Evolutionary conservation across 2,888 invertebrate genomes (phyloP), one percentile per base, ranked within the genome.

Genomic region (Synanthedon andrenaeformis): DNA sequence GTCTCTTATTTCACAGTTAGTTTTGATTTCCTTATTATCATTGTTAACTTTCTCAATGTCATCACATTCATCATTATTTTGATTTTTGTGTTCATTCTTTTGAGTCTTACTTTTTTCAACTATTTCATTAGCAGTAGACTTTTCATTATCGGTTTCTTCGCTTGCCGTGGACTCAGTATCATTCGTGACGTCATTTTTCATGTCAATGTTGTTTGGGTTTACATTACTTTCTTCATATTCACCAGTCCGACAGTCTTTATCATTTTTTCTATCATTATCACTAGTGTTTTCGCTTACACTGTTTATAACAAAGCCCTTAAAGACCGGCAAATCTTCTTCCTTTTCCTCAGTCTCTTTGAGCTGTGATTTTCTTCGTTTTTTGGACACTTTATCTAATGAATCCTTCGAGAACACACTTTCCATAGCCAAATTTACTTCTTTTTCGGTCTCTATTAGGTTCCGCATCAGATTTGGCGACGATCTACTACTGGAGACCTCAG

Each of bases 361-460:
- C 6, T 28, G 28, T 0, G 69, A 51, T 54, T 69, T 75, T 42
- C 69, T 62, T 0, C 58, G 61, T 53, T 69, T 82, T 49, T 64
- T 74, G 0, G 76, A 78, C 0, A 79, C 72, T 62, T 74, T 78
- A 0, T 77, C 82, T 0, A 81, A 53, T 2, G 64, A 61, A 52
- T 67, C 72, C 3, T 63, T 60, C 0, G 83, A 80, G 64, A 79
- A 82, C 51, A 86, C 64, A 0, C 70, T 74, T 54, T 78, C 79
- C 0, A 87, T 54, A 0, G 76, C 55, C 0, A 86, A 58, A 0
- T 75, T 62, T 0, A 83, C 64, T 11, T 51, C 59, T 10, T 54
- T 67, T 3, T 58, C 57, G 1, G 55, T 59, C 1, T 57, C 58
- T 42, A 17, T 14, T n/a, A 52, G 53, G 49, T 45, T 28, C 4